Base-by-base conservation (phyloP, 2,797 vertebrate species). In the Galago senegalensis region DNA sequence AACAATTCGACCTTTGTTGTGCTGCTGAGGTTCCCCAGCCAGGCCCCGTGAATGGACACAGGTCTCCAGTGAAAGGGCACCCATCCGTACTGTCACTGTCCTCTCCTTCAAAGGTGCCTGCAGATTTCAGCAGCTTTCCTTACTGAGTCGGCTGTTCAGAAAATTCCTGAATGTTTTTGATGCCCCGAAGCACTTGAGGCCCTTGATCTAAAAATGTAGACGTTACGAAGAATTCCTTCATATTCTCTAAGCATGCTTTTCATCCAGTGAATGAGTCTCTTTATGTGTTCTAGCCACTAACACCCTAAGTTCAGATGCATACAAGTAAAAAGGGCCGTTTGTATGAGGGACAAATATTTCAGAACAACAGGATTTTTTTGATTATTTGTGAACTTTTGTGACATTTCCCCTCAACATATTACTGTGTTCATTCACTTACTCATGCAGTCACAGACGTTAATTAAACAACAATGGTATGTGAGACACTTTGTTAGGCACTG, bases 251-350 rank as follows among this genome's bases (percentile, higher is more conserved):
- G 96, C 94, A 58, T 58, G 84, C n/a, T 89, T 97, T 97, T 75
- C 72, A 87, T 79, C 25, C 86, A 85, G 21, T 97, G 96, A 97
- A 97, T 97, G 96, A 85, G 70, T 79, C 70, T 63, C 89, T 97
- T 96, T 97, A 70, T 97, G 83, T 61, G 63, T 89, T 85, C 76
- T 86, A 81, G 89, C 75, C 81, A 49, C 89, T 70, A 46, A 88
- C 11, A 58, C 72, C 80, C 93, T 77, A 85, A 97, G 83, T 97
- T 97, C 96, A 95, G 89, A 96, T n/a, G 61, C 83, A 53, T 23
- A 72, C 77, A 96, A 97, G 90, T 72, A 70, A 87, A 93, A 97
- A 84, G 88, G 40, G 29, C 76, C 94, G 79, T 61, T 96, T 97
- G 49, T 84, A 82, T 49, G 92, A 93, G 82, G 70, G 86, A 83